phyloP scores from a whole-genome alignment of 2,113 vertebrate species.

The Pterophyllum scalare region DNA sequence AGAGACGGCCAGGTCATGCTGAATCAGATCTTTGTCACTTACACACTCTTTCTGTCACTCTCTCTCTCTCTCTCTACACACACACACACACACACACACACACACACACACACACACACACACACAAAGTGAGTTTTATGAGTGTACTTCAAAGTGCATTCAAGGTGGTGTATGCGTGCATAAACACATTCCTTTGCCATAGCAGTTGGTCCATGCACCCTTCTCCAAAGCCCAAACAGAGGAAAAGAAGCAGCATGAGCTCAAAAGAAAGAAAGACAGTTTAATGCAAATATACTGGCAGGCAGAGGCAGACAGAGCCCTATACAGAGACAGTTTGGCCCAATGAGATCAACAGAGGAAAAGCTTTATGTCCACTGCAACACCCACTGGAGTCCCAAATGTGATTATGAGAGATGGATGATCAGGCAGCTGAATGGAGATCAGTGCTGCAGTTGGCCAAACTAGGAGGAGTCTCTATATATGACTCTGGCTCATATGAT shows the following conservation, averaged over 20 bases:
- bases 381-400: slow-evolving; percentile 46
- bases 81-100: slow-evolving; percentile 21
- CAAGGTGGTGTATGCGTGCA: slow-evolving; percentile 70
- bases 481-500: slow-evolving; percentile 66
- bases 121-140: slow-evolving; percentile 43
- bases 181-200: slow-evolving; percentile 77
- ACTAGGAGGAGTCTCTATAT: slow-evolving; percentile 65
- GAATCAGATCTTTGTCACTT: slow-evolving; percentile 56
- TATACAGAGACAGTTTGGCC: slow-evolving; percentile 71
- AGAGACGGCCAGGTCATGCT: slow-evolving; percentile 71
- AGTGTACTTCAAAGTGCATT: slow-evolving; percentile 48
- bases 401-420: slow-evolving; percentile 50
- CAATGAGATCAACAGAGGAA: slow-evolving; percentile 2
- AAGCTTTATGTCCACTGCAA: slow-evolving; percentile 44
- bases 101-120: slow-evolving; percentile 41
- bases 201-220: slow-evolving; percentile 73
- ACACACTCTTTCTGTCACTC: slow-evolving; percentile 27
- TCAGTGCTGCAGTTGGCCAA: slow-evolving; percentile 59
- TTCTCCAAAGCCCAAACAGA: slow-evolving; percentile 68
- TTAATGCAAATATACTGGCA: slow-evolving; percentile 68
- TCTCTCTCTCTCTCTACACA: background rate
- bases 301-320: slow-evolving; percentile 62
- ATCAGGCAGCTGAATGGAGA: slow-evolving; percentile 51
- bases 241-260: slow-evolving; percentile 80
- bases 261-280: slow-evolving; percentile 70